Evolutionary conservation across 1,140 invertebrate genomes (phyloP), one percentile per base, ranked within the genome.

Genomic region (Eupristina koningsbergeri): DNA sequence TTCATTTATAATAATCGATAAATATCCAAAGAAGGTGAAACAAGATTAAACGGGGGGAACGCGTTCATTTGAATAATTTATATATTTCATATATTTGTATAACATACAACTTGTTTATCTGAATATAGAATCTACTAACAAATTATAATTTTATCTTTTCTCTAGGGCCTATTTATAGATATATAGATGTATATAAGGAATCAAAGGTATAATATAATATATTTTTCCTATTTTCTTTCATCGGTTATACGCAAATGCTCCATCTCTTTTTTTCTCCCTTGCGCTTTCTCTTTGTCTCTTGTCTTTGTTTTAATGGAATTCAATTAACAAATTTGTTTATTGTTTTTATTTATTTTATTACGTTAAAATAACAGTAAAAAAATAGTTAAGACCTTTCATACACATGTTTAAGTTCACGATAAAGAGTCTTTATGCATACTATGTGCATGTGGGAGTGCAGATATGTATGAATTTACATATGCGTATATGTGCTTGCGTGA

Each of bases 291-390:
- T n/a, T n/a, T n/a, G n/a, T 36, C n/a, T n/a, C n/a, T n/a, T n/a
- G n/a, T n/a, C 34, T 3, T 47, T 74, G 1, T 63, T 26, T 63
- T 58, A 61, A 0, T 26, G 0, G 26, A 61, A 61, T 39, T 36
- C 50, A 47, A 41, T 45, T 15, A 19, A 29, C n/a, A 50, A 50
- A 26, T 61, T 58, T 29, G 1, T 58, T 9, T 26, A 19, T 34
- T 22, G n/a, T 64, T 8, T 31, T 77, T 26, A 6, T 41, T 29
- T 80, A 69, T 63, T 34, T 22, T 17, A 50, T 73, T 7, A 17
- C 67, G 63, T 50, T 82, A 76, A 82, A 82, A 76, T 69, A 83
- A 83, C 45, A 53, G 74, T 77, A 83, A 83, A 75, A 82, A 83
- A 83, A 83, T 83, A 83, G 41, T 69, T n/a, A 77, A 77, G 41